Evolutionary conservation across 2,888 invertebrate species (phyloP).

Genomic region (Bembecia ichneumoniformis): DNA sequence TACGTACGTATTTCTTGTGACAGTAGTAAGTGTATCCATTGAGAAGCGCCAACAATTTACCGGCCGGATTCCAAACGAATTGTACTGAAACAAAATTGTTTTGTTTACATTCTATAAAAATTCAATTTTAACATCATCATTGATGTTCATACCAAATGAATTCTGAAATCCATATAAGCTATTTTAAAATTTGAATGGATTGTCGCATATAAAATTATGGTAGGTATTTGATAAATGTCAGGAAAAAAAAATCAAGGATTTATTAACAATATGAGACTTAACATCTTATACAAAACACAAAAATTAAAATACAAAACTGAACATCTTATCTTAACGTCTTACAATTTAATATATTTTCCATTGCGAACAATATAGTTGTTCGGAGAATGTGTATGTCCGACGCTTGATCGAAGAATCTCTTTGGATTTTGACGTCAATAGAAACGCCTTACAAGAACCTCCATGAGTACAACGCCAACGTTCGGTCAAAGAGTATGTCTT

Average conservation of each 20-base stretch:
- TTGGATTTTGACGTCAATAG: background rate
- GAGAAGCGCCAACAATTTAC: background rate
- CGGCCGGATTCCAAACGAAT: background rate
- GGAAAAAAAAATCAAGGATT: no score
- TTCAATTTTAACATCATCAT: no score
- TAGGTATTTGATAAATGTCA: no score
- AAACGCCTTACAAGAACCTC: background rate
- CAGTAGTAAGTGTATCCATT: background rate
- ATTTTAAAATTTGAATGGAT: no score
- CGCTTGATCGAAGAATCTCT: conserved; percentile 4
- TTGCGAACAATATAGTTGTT: conserved; percentile 7
- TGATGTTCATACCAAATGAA: no score
- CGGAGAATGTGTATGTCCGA: conserved; percentile 12
- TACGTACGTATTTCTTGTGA: background rate
- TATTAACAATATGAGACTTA: no score
- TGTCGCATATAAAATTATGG: no score
- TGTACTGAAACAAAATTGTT: background rate
- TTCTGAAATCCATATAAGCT: no score
- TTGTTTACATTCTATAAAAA: no score
- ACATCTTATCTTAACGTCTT: background rate
- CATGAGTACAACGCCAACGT: background rate
- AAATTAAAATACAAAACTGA: no score
- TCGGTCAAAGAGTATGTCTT: background rate
- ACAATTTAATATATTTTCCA: conserved; percentile 2
- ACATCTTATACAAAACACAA: no score